phyloP scores from a whole-genome alignment of 2,797 vertebrate species.

The Thunnus albacares region DNA sequence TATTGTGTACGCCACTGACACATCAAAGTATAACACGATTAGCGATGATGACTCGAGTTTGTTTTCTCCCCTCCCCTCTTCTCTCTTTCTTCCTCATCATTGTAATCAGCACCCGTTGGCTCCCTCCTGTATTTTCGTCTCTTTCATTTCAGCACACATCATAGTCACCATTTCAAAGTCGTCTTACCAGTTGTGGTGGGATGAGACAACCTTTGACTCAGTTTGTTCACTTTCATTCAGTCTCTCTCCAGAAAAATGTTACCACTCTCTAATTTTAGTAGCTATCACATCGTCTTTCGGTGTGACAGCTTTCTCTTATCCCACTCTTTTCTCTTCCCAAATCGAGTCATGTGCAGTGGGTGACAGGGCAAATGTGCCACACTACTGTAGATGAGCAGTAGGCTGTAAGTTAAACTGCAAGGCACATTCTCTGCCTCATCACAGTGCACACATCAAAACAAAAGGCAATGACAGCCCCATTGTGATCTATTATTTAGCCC shows the following conservation, averaged over 20 bases:
- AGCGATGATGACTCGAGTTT: slow-evolving; percentile 90
- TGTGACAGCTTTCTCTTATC: slow-evolving; percentile 76
- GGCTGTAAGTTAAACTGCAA: slow-evolving; percentile 82
- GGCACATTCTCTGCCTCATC: slow-evolving; percentile 77
- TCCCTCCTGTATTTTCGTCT: slow-evolving; percentile 68
- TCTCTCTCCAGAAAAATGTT: slow-evolving; percentile 63
- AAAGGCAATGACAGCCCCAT: slow-evolving; percentile 79
- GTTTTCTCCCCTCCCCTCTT: slow-evolving; percentile 70
- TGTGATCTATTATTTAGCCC: slow-evolving; percentile 88
- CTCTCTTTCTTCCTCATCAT: slow-evolving; percentile 65
- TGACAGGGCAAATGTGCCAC: slow-evolving; percentile 76
- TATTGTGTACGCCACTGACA: slow-evolving; percentile 92
- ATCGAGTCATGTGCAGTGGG: slow-evolving; percentile 65
- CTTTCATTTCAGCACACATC: slow-evolving; percentile 73
- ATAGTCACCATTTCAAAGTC: slow-evolving; percentile 67
- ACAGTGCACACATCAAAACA: slow-evolving; percentile 80
- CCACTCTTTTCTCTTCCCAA: slow-evolving; percentile 56
- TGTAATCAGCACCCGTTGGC: slow-evolving; percentile 70
- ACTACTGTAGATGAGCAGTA: slow-evolving; percentile 67
- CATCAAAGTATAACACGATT: slow-evolving; percentile 95
- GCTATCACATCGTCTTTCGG: slow-evolving; percentile 50
- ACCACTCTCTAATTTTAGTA: slow-evolving; percentile 77
- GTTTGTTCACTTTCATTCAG: slow-evolving; percentile 69
- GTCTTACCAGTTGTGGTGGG: slow-evolving; percentile 55
- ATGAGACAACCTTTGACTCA: slow-evolving; percentile 70